Evolutionary conservation across 2,113 vertebrate genomes (phyloP), one percentile per base, ranked within the genome.

Genomic region (Otus sunia): DNA sequence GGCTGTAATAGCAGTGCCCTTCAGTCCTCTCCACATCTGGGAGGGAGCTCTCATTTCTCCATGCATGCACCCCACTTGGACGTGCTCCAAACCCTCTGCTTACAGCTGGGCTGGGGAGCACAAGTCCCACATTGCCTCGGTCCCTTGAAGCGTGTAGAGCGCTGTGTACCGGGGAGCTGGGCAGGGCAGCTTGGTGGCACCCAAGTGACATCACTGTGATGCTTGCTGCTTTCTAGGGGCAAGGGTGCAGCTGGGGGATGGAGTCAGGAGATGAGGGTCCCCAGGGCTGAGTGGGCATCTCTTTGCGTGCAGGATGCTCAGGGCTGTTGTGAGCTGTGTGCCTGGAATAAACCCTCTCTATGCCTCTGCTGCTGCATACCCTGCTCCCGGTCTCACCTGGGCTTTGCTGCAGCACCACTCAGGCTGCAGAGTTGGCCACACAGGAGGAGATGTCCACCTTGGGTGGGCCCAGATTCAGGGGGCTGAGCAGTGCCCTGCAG

Each of bases 31-130:
- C 67, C 63, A 55, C 41, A 22, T 80, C 63, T 84, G 80, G 11
- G 26, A 64, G 47, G 89, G 39, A 77, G 29, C 12, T 85, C 81
- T 56, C 1, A 1, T 9, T 75, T 72, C 56, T 71, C 32, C 36
- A 4, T 1, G 4, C 34, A 0, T 0, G 2, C 8, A 8, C 11
- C 17, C n/a, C 3, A 2, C n/a, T 36, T 4, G 0, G 32, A 13
- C 1, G 0, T 0, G 2, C 37, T 56, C 29, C 76, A 60, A 37
- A 34, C 16, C 14, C 71, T 71, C 58, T 84, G 41, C 34, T 77
- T 30, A 12, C 7, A n/a, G 91, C 7, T 20, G 34, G n/a, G 41
- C 47, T 34, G 75, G 20, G 15, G 15, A 50, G 17, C 1, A 32
- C 0, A 0, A 22, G 25, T 52, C 66, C 30, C 45, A 37, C 2